Evolutionary conservation across 2,797 vertebrate species (phyloP).

Genomic region (Sebastes trivittatus): DNA sequence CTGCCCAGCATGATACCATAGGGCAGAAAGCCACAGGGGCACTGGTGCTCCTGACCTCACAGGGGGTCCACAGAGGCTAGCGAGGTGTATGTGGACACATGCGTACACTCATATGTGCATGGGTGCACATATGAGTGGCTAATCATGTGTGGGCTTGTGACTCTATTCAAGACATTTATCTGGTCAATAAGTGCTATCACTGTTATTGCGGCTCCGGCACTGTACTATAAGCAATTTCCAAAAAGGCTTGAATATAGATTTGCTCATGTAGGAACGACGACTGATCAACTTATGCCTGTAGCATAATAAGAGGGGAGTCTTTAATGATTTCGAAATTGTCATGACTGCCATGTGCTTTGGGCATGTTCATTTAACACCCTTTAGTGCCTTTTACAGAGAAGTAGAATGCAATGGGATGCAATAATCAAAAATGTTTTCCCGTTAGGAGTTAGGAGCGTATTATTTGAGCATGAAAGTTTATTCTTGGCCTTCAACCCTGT

Average conservation of each 20-base stretch:
- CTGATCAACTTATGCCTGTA: conserved; percentile 36
- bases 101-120: conserved; percentile 59
- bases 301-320: conserved; percentile 5
- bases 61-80: conserved; percentile 61
- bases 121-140: conserved; percentile 68
- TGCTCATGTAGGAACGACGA: conserved; percentile 30
- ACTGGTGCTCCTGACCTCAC: conserved; percentile 73
- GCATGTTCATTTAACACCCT: background rate
- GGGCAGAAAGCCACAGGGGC: conserved; percentile 71
- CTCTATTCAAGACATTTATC: conserved; percentile 75
- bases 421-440: background rate
- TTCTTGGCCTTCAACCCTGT: background rate
- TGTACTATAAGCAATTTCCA: conserved; percentile 47
- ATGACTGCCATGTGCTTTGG: background rate
- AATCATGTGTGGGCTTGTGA: conserved; percentile 72
- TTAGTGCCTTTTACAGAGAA: background rate
- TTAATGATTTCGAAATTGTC: background rate
- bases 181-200: conserved; percentile 68
- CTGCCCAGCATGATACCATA: conserved; percentile 83
- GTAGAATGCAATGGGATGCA: background rate
- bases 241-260: conserved; percentile 48
- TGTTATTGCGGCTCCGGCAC: conserved; percentile 53
- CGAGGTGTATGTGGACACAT: conserved; percentile 54
- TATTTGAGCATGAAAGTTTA: background rate
- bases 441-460: background rate